Base-by-base conservation (phyloP, 2,797 vertebrate genomes). In the Poecilia picta region DNA sequence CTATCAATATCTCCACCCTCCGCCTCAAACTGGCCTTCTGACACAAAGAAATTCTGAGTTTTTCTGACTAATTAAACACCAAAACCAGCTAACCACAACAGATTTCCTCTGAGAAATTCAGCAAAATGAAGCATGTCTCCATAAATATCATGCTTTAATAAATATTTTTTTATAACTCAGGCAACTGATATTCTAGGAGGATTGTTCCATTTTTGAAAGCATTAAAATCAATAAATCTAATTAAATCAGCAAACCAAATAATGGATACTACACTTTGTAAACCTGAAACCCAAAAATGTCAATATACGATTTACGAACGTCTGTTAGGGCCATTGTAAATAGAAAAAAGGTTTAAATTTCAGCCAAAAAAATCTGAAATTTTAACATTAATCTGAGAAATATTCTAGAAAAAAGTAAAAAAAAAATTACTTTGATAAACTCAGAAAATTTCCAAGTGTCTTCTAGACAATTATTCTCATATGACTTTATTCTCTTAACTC, bases 1-100 rank as follows among this genome's bases (percentile, higher is more conserved):
- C 5, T 81, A 89, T 94, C 91, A 64, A 90, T 92, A 92, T 31
- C 66, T 55, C 62, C 74, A 75, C 70, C 80, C 16, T 31, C 43
- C 39, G 72, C 45, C 78, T 82, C 78, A 81, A 82, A 46, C 20
- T 18, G 70, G 78, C 51, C 46, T 75, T 49, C 36, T 55, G 66
- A 83, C 76, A 81, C 84, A 75, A 41, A 51, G 31, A 46, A 33
- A 36, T 59, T 41, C 13, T 12, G 18, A 68, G 10, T 41, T 43
- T 43, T 59, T 43, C 1, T 15, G 25, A 25, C 43, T 45, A 70
- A 70, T 25, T 12, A 70, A 43, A 43, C 5, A 70, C 23, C 33
- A 41, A 5, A 5, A 71, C 41, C 68, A 71, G n/a, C 10, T 43
- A 70, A 70, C 1, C 39, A n/a, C 25, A 45, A 4, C 68, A 71